Base-by-base conservation (phyloP, 2,113 vertebrate genomes). In the Hiodon alosoides region DNA sequence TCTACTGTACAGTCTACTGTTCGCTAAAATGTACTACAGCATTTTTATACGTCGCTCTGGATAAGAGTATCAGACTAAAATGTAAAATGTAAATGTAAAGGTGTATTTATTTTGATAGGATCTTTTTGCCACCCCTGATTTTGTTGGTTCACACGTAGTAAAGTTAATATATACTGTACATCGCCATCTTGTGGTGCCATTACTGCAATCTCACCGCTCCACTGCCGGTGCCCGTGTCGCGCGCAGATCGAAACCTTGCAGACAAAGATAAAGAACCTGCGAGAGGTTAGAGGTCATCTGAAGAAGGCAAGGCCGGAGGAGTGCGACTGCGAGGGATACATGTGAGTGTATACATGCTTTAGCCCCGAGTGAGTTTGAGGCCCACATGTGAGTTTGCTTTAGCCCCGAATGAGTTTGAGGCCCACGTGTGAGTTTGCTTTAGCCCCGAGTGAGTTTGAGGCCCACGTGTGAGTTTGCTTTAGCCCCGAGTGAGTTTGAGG, bases 241-340 rank as follows among this genome's bases (percentile, higher is more conserved):
- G 74, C 4, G 55, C 75, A 98, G 96, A 98, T 98, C 6, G 95
- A 98, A 92, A 98, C 96, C 0, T 90, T 98, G 75, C 97, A 98
- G 89, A 98, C 95, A 1, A 98, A 96, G 90, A 98, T 98, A 47
- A 97, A 98, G 87, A 98, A 98, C 86, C 89, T 98, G 80, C 87
- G 94, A 76, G 97, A 98, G 85, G 95, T 98, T 83, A 92, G 94
- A 86, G 96, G 95, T 76, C 97, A 98, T 80, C 89, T 98, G 79
- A 98, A 97, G 87, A 96, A 92, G 84, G 93, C 93, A 73, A 87
- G 96, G 2, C 97, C 96, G 5, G 94, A 94, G 66, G 92, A 97
- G 78, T 99, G 97, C 79, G 93, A 97, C 57, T 99, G 97, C 82
- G 94, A 90, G 75, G 94, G 90, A 79, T 88, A 93, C 81, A 92